A percentile compares a stretch with the other conserved stretches of the same genome.
phyloP scores from a whole-genome alignment of 2,113 vertebrate species.

The Chinchilla lanigera region DNA sequence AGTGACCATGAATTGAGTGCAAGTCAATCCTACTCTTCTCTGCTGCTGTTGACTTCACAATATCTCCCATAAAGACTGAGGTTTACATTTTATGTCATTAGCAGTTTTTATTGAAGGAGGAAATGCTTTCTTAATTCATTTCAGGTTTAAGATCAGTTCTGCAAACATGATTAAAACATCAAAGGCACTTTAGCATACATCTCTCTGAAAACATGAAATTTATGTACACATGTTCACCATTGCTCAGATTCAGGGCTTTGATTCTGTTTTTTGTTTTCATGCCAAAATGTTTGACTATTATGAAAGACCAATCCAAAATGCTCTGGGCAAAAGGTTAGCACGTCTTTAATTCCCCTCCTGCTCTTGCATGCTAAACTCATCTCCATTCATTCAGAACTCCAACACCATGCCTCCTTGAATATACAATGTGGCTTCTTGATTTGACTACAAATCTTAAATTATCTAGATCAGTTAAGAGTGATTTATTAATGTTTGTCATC shows the following conservation, averaged over 20 bases:
- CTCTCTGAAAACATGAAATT: background rate
- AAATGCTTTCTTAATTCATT: background rate
- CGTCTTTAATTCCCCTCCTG: background rate
- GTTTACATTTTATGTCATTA: constrained; percentile 8
- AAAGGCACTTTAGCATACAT: constrained; percentile 52
- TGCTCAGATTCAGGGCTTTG: background rate
- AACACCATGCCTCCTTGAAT: background rate
- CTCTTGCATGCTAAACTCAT: background rate
- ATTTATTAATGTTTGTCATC: background rate
- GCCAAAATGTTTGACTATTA: background rate
- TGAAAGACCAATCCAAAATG: background rate
- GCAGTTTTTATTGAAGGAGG: constrained; percentile 58
- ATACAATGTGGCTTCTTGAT: background rate
- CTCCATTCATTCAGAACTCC: background rate
- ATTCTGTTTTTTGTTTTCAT: background rate
- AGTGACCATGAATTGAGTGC: fast-evolving
- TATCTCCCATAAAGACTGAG: background rate
- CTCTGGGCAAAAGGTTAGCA: background rate
- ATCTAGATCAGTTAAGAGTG: constrained; percentile 12
- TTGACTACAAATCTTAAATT: background rate
- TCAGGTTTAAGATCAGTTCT: constrained; percentile 23
- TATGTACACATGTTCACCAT: background rate
- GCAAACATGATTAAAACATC: constrained; percentile 40
- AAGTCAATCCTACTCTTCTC: background rate
- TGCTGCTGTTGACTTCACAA: background rate